Evolutionary conservation across 2,797 vertebrate genomes (phyloP).

Genomic region (Esox masquinongy): DNA sequence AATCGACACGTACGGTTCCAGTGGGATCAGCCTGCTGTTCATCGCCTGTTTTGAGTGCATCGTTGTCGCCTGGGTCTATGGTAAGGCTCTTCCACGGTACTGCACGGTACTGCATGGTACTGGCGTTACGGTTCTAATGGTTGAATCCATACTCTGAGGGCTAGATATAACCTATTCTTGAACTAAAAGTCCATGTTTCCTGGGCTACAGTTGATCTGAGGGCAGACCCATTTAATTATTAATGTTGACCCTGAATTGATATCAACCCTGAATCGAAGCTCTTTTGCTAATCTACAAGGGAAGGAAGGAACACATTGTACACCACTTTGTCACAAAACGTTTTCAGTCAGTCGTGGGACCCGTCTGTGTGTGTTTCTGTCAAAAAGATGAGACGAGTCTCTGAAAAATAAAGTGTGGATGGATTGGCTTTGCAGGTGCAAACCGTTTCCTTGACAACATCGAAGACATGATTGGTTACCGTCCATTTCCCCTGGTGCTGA

Average conservation of each 20-base stretch:
- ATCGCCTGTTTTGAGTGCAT: conserved; percentile 68
- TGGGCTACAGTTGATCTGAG: background rate
- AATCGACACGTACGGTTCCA: conserved; percentile 64
- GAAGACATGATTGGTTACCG: conserved; percentile 79
- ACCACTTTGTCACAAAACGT: background rate
- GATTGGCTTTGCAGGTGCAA: conserved; percentile 66
- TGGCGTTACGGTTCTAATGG: background rate
- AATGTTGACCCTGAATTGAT: background rate
- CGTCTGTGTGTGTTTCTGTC: background rate
- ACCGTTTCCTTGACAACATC: conserved; percentile 81
- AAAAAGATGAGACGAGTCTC: background rate
- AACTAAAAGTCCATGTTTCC: background rate
- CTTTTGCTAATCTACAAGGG: background rate
- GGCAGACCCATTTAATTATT: background rate
- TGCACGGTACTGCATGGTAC: background rate
- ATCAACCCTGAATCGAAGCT: background rate
- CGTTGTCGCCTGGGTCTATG: conserved; percentile 67
- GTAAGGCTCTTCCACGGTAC: conserved; percentile 24
- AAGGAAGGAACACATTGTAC: background rate
- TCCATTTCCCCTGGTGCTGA: conserved; percentile 61
- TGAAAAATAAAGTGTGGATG: conserved; percentile 3
- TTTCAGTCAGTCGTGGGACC: background rate
- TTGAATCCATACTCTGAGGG: background rate
- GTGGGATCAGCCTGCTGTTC: conserved; percentile 59
- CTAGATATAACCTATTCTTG: background rate